Evolutionary conservation across 2,113 vertebrate genomes (phyloP).

Genomic region (Ammodytes marinus): DNA sequence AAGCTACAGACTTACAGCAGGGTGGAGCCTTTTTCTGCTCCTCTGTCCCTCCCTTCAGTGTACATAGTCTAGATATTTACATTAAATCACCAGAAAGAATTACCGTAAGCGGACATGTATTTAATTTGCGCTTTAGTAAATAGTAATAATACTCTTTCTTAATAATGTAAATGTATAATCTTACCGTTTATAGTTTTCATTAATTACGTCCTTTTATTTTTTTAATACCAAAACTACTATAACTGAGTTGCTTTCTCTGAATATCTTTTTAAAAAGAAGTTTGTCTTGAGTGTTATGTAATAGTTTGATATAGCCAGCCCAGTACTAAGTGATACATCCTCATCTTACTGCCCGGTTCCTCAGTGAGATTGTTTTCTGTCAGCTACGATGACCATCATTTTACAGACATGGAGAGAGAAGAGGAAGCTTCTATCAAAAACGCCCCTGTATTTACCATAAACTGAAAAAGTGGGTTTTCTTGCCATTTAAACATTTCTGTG

Average conservation of each 20-base stretch:
- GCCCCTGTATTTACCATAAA: conserved; percentile 15
- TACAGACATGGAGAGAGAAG: conserved; percentile 41
- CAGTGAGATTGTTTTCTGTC: conserved; percentile 42
- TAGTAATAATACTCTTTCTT: not conserved
- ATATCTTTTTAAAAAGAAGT: not conserved
- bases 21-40: not conserved
- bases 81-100: not conserved
- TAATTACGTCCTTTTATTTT: too few species aligned
- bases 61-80: not conserved
- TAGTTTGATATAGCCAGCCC: not conserved
- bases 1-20: not conserved
- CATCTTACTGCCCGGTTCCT: conserved; percentile 61
- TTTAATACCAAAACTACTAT: not conserved
- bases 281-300: not conserved
- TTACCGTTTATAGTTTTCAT: not conserved
- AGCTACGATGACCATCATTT: conserved; percentile 4
- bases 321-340: conserved; percentile 43
- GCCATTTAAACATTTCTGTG: conserved; percentile 5
- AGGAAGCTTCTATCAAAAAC: conserved; percentile 46
- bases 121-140: not conserved
- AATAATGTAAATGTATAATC: not conserved
- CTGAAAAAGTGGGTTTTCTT: conserved; percentile 7
- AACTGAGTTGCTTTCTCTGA: not conserved
- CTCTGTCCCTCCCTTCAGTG: not conserved
- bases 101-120: not conserved